phyloP scores from a whole-genome alignment of 1,140 invertebrate genomes.

The Marisa cornuarietis region DNA sequence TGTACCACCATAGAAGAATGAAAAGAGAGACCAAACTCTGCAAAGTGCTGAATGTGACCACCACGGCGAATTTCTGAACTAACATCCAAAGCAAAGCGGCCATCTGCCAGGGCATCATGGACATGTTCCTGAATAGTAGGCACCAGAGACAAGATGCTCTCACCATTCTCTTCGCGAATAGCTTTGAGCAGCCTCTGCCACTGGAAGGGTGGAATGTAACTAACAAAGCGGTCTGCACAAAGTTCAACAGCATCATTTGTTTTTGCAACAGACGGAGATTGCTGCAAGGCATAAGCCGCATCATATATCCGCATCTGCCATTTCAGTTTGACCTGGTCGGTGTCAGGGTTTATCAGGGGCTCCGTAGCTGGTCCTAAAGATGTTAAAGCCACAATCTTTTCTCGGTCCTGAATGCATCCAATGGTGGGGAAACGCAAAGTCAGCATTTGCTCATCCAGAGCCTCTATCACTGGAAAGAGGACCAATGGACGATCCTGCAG shows the following conservation, averaged over 20 bases:
- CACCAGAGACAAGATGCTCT: slow-evolving; percentile 38
- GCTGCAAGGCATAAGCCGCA: background rate
- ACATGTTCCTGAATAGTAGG: slow-evolving; percentile 35
- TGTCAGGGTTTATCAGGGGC: slow-evolving; percentile 21
- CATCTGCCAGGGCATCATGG: slow-evolving; percentile 26
- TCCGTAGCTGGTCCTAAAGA: slow-evolving; percentile 29
- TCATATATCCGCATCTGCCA: slow-evolving; percentile 57
- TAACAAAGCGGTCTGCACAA: slow-evolving; percentile 51
- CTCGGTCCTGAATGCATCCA: slow-evolving; percentile 18
- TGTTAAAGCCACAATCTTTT: slow-evolving; percentile 29
- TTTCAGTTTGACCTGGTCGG: slow-evolving; percentile 32
- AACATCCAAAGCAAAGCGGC: slow-evolving; percentile 42
- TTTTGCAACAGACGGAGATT: background rate
- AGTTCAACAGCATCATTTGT: slow-evolving; percentile 31
- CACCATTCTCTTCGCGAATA: slow-evolving; percentile 44
- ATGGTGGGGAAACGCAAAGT: slow-evolving; percentile 40
- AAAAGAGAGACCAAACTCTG: slow-evolving; percentile 45
- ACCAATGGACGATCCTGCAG: slow-evolving; percentile 39
- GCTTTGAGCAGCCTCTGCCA: slow-evolving; percentile 56
- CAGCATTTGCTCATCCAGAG: slow-evolving; percentile 35
- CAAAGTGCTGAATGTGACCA: slow-evolving; percentile 42
- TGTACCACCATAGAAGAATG: slow-evolving; percentile 38
- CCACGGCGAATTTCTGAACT: slow-evolving; percentile 44
- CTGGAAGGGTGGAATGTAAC: slow-evolving; percentile 48
- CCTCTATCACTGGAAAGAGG: slow-evolving; percentile 41